Evolutionary conservation across 2,797 vertebrate species (phyloP), one percentile per base, ranked within the genome.

Genomic region (Pagetopsis macropterus): DNA sequence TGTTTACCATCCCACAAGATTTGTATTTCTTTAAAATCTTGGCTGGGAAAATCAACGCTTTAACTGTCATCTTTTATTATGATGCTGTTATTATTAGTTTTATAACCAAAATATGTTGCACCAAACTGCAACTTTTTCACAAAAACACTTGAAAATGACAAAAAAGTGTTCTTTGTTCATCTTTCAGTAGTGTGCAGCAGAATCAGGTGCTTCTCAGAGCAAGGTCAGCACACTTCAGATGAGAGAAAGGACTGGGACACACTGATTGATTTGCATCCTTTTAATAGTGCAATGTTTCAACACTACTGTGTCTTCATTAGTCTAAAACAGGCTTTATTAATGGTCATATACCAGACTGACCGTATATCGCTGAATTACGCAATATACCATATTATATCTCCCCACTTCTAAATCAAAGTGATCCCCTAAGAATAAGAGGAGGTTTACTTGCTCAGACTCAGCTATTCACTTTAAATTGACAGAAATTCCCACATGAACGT

Each of bases 381-480:
- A 59, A 23, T 45, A 15, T 50, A 72, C 54, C 16, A 1, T 55
- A 75, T 73, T 70, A 45, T 51, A 63, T 69, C 16, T 57, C 41
- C 69, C 40, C 33, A 66, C 64, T 74, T 82, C 37, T 73, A 66
- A 81, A 74, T 73, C 80, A 76, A 61, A 66, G 80, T 72, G 56
- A 75, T 79, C 68, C 73, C 76, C 59, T 49, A 70, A 77, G 58
- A 84, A 76, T 59, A 70, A 68, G 63, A 70, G 65, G 21, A 72
- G 33, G 59, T 78, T 73, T 72, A 57, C 67, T 82, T 66, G 52
- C 56, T 41, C 54, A 67, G 54, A n/a, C 67, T 81, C 60, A 72
- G 79, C 54, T 71, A 75, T 67, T 63, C 77, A 72, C 60, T 66
- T 76, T 19, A 85, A 84, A 88, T 48, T 75, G 72, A 65, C 67